These are phyloP conservation scores for Rhogogaster chlorosoma DNA, from an alignment of 2,888 invertebrate species.

Conservation along the genomic window DNA sequence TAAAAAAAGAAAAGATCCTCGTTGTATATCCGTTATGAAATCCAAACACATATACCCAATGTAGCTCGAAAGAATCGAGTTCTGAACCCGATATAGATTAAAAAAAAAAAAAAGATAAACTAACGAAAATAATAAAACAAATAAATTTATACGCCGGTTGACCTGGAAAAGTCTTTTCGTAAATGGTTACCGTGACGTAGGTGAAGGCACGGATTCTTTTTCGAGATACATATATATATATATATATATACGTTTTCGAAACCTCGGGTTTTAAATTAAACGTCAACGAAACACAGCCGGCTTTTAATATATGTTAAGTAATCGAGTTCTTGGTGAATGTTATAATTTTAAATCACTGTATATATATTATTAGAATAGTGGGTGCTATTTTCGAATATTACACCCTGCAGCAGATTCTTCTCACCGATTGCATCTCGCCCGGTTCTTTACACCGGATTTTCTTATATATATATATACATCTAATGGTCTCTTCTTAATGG, in stretches of 20 bases:
- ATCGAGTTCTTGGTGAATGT: constrained; percentile 32
- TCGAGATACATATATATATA: background rate
- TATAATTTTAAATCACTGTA: constrained; percentile 35
- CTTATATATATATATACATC: background rate
- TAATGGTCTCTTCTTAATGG: constrained; percentile 1
- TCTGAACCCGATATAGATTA: background rate
- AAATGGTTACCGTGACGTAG: constrained; percentile 30
- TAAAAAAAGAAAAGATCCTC: background rate
- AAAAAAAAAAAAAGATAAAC: background rate
- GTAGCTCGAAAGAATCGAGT: background rate
- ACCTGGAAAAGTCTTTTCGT: constrained; percentile 11
- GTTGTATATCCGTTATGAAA: constrained; percentile 36
- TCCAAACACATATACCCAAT: constrained; percentile 20
- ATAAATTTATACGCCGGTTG: constrained; percentile 8
- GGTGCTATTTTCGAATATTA: constrained; percentile 11
- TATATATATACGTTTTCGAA: background rate
- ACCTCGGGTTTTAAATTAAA: constrained; percentile 22
- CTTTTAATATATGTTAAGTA: constrained; percentile 27
- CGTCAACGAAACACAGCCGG: constrained; percentile 40
- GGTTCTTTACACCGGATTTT: constrained; percentile 8
- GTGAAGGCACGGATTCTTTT: constrained; percentile 20
- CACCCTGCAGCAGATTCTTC: background rate
- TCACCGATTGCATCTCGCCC: background rate
- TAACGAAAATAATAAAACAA: background rate
- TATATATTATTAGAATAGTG: constrained; percentile 7